Base-by-base conservation (phyloP, 2,113 vertebrate species). In the Toxotes jaculatrix region DNA sequence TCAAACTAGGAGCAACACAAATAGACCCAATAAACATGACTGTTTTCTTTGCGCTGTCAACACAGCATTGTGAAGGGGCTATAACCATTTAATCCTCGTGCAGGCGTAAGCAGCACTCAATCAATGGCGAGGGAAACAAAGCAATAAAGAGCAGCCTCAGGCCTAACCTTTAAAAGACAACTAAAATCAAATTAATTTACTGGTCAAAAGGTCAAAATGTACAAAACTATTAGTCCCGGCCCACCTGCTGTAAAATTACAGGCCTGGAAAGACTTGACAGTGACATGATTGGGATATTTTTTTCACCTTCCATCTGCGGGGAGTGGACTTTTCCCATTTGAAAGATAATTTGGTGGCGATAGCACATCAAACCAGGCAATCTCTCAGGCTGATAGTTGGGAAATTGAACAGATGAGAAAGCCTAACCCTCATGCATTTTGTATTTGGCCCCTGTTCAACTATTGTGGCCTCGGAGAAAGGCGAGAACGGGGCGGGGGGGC, bases 401-500 rank as follows among this genome's bases (percentile, higher is more conserved):
- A 94, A 94, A 96, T 95, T 95, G 95, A 95, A 95, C 94, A 95
- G 94, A 95, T 93, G 93, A 94, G 90, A 84, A 92, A 88, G 83
- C 83, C 90, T 88, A 86, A 91, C 87, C 86, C 88, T 95, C 93
- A 94, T 95, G 89, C 93, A 95, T 94, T 95, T 95, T 94, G 91
- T 71, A 94, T 95, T 92, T 82, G 85, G 90, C 85, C 84, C 76
- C 91, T 63, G 64, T 65, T 91, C 87, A 91, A 88, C 84, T 60
- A 68, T 68, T 84, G 87, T 85, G 87, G 87, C 87, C 76, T 83
- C 10, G 6, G 82, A 90, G 80, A 87, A 85, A 77, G 69, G 71
- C 21, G 27, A 55, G 57, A 31, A 21, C 19, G 36, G 6, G 11
- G 21, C 14, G 7, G 45, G 43, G 43, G 3, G 16, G 17, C 5